These are phyloP conservation scores for Trissolcus basalis DNA, from an alignment of 1,140 invertebrate species.

Conservation along the genomic window DNA sequence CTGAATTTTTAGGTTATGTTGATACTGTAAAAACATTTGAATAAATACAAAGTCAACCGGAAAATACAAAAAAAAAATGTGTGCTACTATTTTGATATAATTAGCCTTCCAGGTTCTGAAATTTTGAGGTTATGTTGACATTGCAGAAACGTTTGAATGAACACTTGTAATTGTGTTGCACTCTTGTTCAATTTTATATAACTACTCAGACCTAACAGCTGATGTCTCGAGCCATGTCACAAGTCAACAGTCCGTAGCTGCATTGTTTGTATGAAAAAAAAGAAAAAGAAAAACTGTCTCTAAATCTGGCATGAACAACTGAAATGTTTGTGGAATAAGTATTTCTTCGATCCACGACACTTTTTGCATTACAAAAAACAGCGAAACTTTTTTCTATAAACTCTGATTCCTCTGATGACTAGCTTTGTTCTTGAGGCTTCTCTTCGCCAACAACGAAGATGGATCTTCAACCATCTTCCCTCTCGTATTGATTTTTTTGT, in stretches of 20 bases:
- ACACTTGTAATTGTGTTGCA: too few species aligned
- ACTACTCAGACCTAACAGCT: too few species aligned
- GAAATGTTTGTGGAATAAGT: slow-evolving; percentile 1
- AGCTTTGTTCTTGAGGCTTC: slow-evolving; percentile 27
- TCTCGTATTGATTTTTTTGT: slow-evolving; percentile 57
- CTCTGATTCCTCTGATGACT: slow-evolving; percentile 25
- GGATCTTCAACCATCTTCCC: slow-evolving; percentile 51
- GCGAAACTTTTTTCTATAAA: slow-evolving; percentile 15
- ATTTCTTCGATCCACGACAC: background rate
- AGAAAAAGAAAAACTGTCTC: too few species aligned
- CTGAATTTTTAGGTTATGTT: slow-evolving; percentile 2
- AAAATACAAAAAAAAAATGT: too few species aligned
- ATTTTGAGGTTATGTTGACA: background rate
- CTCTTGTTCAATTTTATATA: too few species aligned
- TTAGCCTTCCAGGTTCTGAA: background rate
- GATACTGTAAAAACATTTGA: too few species aligned
- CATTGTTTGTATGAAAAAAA: too few species aligned
- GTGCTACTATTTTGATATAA: too few species aligned
- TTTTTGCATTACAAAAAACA: slow-evolving; percentile 6
- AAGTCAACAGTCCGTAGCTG: too few species aligned
- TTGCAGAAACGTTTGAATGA: too few species aligned
- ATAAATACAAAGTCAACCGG: too few species aligned
- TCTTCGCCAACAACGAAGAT: slow-evolving; percentile 38
- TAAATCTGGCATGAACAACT: background rate
- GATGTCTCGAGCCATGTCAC: too few species aligned